phyloP scores from a whole-genome alignment of 1,140 invertebrate genomes.

The Laupala kohalensis region DNA sequence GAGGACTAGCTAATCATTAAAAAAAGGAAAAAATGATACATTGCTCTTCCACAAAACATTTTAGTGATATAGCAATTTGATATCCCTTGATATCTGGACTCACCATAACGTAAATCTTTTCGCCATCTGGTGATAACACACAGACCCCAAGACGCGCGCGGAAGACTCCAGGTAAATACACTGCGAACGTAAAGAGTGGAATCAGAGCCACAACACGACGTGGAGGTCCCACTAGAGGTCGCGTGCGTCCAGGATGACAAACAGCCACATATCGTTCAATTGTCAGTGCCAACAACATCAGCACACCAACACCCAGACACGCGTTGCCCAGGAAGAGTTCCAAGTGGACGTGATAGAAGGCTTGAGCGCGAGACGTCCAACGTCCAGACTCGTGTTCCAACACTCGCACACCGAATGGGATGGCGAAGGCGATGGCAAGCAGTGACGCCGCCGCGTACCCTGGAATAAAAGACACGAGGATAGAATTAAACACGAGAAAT shows the following conservation, averaged over 20 bases:
- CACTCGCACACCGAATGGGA: constrained; percentile 54
- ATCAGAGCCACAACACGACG: constrained; percentile 45
- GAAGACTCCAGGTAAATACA: background rate
- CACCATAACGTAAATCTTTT: too few species aligned
- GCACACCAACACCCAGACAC: constrained; percentile 55
- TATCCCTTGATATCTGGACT: too few species aligned
- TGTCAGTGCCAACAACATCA: constrained; percentile 66
- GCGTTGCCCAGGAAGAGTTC: constrained; percentile 62
- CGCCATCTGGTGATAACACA: too few species aligned
- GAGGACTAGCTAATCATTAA: too few species aligned
- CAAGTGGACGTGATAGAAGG: constrained; percentile 58
- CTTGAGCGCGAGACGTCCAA: constrained; percentile 46
- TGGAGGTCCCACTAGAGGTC: constrained; percentile 43
- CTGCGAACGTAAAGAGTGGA: constrained; percentile 31
- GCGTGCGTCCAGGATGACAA: constrained; percentile 53
- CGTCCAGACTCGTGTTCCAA: constrained; percentile 48
- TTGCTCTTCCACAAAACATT: too few species aligned
- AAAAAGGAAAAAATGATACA: too few species aligned
- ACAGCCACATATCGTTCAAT: constrained; percentile 69
- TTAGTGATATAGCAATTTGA: too few species aligned
- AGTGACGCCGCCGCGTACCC: constrained; percentile 57
- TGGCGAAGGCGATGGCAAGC: constrained; percentile 53
- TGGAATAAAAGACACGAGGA: constrained; percentile 25
- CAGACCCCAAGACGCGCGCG: background rate
- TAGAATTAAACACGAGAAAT: too few species aligned